phyloP scores from a whole-genome alignment of 2,888 invertebrate species.

The Zhuqinia jingwanae region DNA sequence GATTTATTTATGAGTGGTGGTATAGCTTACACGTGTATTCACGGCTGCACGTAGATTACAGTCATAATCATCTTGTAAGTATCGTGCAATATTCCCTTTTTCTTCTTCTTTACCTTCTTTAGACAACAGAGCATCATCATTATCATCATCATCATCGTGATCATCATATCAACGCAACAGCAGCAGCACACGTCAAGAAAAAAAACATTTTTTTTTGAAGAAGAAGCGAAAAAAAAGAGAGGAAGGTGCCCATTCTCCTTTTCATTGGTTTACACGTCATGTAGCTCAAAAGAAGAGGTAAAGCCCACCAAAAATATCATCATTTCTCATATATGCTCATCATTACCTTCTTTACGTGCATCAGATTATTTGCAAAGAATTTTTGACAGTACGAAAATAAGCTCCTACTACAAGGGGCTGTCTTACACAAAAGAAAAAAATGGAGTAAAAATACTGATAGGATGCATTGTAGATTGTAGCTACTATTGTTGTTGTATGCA shows the following conservation, averaged over 20 bases:
- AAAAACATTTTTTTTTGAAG: constrained; percentile 44
- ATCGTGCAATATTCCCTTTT: constrained; percentile 29
- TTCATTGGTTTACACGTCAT: constrained; percentile 59
- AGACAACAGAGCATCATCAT: constrained; percentile 48
- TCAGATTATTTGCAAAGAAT: constrained; percentile 53
- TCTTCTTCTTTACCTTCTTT: constrained; percentile 39
- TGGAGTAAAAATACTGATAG: constrained; percentile 26
- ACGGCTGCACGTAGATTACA: background rate
- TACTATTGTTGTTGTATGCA: constrained; percentile 26
- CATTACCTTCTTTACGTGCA: constrained; percentile 22
- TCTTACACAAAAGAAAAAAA: constrained; percentile 48
- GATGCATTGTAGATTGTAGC: too few relatives aligned
- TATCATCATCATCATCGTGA: constrained; percentile 40
- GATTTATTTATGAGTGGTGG: too few relatives aligned
- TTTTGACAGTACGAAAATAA: constrained; percentile 45
- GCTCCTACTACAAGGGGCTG: constrained; percentile 68
- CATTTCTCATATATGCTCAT: constrained; percentile 15
- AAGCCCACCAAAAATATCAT: constrained; percentile 64
- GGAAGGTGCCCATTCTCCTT: constrained; percentile 44
- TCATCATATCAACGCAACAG: constrained; percentile 45
- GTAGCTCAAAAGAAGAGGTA: constrained; percentile 54
- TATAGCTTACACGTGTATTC: too few relatives aligned
- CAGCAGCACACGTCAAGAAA: constrained; percentile 68
- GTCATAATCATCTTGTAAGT: constrained; percentile 15
- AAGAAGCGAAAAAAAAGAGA: constrained; percentile 34